Evolutionary conservation across 2,888 invertebrate genomes (phyloP).

Genomic region (Alloscopus bannaensis): DNA sequence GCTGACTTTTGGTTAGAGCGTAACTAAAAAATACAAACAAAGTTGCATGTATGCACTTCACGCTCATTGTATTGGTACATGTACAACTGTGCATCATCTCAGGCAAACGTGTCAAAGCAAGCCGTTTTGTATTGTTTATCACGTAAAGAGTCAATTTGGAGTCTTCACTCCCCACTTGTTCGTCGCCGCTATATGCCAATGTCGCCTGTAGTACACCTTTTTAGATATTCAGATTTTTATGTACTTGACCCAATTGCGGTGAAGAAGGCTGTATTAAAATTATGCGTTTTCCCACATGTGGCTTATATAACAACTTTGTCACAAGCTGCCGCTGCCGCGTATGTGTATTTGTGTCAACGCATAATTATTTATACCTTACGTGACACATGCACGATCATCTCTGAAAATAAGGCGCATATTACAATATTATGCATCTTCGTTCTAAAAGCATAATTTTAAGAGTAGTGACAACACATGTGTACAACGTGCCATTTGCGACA

Average conservation of each 20-base stretch:
- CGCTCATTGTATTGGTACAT: neutral
- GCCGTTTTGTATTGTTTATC: neutral
- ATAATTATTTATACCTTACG: too few species aligned
- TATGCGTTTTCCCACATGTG: slow-evolving; percentile 21
- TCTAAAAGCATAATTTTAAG: too few species aligned
- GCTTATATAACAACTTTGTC: neutral
- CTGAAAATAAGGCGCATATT: too few species aligned
- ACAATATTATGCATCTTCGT: too few species aligned
- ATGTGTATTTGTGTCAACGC: neutral
- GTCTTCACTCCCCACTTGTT: slow-evolving; percentile 7
- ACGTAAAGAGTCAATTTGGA: neutral
- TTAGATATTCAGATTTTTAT: slow-evolving; percentile 42
- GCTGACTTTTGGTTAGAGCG: neutral
- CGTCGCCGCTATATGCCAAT: neutral
- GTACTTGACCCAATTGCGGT: slow-evolving; percentile 55
- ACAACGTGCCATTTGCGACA: too few species aligned
- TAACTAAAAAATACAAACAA: neutral
- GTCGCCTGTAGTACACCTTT: slow-evolving; percentile 11
- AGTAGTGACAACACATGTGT: too few species aligned
- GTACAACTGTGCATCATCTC: neutral
- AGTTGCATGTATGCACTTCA: slow-evolving; percentile 8
- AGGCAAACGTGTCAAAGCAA: neutral
- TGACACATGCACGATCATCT: too few species aligned
- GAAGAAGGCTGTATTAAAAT: slow-evolving; percentile 27
- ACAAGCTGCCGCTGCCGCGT: too few species aligned